Evolutionary conservation across 2,797 vertebrate genomes (phyloP), one percentile per base, ranked within the genome.

Genomic region (Centroberyx gerrardi): DNA sequence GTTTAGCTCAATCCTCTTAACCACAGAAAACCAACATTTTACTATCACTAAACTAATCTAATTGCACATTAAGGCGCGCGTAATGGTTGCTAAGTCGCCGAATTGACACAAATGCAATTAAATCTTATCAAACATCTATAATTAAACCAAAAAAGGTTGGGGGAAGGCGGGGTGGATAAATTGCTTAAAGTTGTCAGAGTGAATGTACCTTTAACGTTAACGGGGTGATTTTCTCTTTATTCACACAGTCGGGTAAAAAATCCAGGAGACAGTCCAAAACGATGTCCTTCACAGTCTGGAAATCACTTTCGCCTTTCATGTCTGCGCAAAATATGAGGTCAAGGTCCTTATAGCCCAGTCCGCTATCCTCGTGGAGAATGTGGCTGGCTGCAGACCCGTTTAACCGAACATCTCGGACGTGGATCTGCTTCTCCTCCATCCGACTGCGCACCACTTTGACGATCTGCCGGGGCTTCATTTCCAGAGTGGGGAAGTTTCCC

Each of bases 261-360:
- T 99, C 98, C 95, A 99, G 93, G 62, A 99, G 97, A 90, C 98
- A 99, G 93, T 99, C 97, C 92, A 99, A 93, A 88, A 99, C 98
- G 61, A 98, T 98, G 93, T 99, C 97, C 90, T 99, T 99, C 86
- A 99, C 97, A 64, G 94, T 97, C 95, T 99, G 98, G 94, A 99
- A 99, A 87, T 98, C 97, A 67, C 94, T 95, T 91, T 99, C 97
- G 28, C 97, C 97, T 77, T 96, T 97, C 84, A 99, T 95, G 64
- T 99, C 97, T 17, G 97, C 97, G 86, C 97, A 97, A 93, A 99
- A 99, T 93, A 99, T 99, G 76, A 99, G 97, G 92, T 99, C 98
- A 72, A 99, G 95, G 92, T 99, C 98, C 92, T 99, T 99, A 89
- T 97, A 99, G 77, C 98, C 98, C 92, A 99, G 93, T 67, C 98